A percentile compares a stretch with the other conserved stretches of the same genome.
Conservation (phyloP, 2,888 invertebrate genomes). For the Xanthia icteritia region DNA sequence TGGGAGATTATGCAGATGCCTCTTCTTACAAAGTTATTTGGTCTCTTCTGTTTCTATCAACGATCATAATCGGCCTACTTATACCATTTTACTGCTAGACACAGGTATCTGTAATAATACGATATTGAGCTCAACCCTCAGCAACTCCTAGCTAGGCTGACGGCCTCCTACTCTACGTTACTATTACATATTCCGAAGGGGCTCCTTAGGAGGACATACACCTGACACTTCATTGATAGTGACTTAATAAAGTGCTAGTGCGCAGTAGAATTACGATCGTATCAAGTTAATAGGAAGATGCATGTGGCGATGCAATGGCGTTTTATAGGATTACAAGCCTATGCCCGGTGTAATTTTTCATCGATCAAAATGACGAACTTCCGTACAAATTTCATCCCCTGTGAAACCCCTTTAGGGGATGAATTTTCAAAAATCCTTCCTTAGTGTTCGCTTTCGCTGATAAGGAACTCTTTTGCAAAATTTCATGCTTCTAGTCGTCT, state of each 20-base stretch:
- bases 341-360: not conserved
- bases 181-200: slow-evolving; percentile 3
- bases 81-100: not conserved
- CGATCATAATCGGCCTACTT: not conserved
- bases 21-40: not conserved
- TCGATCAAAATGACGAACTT: not conserved
- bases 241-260: not conserved
- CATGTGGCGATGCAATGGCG: not conserved
- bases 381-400: not conserved
- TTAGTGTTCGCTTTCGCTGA: no score
- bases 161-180: no score
- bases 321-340: not conserved
- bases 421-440: no score
- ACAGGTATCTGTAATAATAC: no score
- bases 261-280: no score
- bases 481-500: no score
- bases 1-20: not conserved
- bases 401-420: no score
- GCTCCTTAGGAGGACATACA: slow-evolving; percentile 1
- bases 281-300: not conserved
- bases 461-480: no score
- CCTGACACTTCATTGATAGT: not conserved
- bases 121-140: not conserved
- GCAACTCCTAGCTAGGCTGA: not conserved
- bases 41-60: not conserved